These are phyloP conservation scores for Moxostoma hubbsi DNA, from an alignment of 2,797 vertebrate species.

Conservation along the genomic window DNA sequence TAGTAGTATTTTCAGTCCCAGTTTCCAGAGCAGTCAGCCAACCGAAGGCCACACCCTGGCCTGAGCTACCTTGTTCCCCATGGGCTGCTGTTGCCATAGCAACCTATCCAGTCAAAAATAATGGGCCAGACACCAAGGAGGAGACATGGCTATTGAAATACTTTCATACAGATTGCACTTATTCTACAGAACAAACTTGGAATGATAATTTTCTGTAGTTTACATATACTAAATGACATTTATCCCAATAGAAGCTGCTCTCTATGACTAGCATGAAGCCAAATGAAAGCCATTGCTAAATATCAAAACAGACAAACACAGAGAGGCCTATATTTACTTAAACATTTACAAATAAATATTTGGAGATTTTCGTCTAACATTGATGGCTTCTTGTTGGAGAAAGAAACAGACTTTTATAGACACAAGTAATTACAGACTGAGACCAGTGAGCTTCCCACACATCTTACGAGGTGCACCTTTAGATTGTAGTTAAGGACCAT, in stretches of 20 bases:
- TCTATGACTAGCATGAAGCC: conserved; percentile 46
- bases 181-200: conserved; percentile 27
- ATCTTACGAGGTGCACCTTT: neutral
- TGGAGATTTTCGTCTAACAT: conserved; percentile 64
- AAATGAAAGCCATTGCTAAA: conserved; percentile 75
- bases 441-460: conserved; percentile 38
- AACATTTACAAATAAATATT: conserved; percentile 99
- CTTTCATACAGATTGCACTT: conserved; percentile 19
- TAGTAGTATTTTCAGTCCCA: conserved; percentile 46
- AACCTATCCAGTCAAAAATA: conserved; percentile 25
- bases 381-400: conserved; percentile 44
- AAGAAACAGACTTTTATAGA: conserved; percentile 33
- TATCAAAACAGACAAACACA: conserved; percentile 90
- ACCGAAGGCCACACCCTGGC: conserved; percentile 27
- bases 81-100: conserved; percentile 10
- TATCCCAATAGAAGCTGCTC: conserved; percentile 23
- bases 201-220: conserved; percentile 17
- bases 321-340: conserved; percentile 77
- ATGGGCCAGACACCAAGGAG: conserved; percentile 24
- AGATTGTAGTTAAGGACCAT: neutral
- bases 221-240: neutral
- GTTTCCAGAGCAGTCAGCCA: conserved; percentile 44
- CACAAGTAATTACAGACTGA: conserved; percentile 15
- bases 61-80: conserved; percentile 23
- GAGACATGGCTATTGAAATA: neutral